Base-by-base conservation (phyloP, 2,888 invertebrate genomes). In the Xanthorhoe spadicearia region DNA sequence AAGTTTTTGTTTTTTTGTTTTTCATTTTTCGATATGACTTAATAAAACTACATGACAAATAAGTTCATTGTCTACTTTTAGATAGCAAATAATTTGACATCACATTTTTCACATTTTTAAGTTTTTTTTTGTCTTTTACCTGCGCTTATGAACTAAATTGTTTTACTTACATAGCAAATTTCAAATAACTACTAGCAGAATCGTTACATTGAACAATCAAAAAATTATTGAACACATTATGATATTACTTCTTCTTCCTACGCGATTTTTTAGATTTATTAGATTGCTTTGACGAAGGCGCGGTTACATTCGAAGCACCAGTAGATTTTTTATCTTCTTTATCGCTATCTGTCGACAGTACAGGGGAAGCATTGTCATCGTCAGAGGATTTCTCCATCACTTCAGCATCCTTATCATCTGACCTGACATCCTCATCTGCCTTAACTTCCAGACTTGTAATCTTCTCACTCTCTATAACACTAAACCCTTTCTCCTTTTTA, bases 241-340 rank as follows among this genome's bases (percentile, higher is more conserved):
- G 75, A 77, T 77, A 80, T 92, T 94, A 95, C 87, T 94, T 95
- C 82, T 94, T 94, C 89, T 94, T 95, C 81, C 94, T 94, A 80
- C 94, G 95, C 59, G 94, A 89, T 80, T 94, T 94, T 80, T 94
- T 94, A 78, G 93, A 89, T 72, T 92, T 92, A 71, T 85, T 79
- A 48, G 90, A 88, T 85, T 88, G 89, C 82, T 93, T 93, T 74
- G 84, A 77, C 56, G 83, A 85, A 76, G 89, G 85, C 78, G 87
- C 80, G 59, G 84, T 79, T 69, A 85, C 72, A 71, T 83, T 88
- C 67, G 87, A 85, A 74, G 89, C 83, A 81, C 89, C 87, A 76
- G 79, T 81, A 62, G 75, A 82, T 81, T 84, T 90, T 79, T 86
- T 93, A 60, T 89, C 91, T 35, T 93, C 92, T 66, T 91, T 92